A percentile compares a stretch with the other conserved stretches of the same genome.
Evolutionary conservation across 2,888 invertebrate species (phyloP).

Genomic region (Amblyjoppa proteus): DNA sequence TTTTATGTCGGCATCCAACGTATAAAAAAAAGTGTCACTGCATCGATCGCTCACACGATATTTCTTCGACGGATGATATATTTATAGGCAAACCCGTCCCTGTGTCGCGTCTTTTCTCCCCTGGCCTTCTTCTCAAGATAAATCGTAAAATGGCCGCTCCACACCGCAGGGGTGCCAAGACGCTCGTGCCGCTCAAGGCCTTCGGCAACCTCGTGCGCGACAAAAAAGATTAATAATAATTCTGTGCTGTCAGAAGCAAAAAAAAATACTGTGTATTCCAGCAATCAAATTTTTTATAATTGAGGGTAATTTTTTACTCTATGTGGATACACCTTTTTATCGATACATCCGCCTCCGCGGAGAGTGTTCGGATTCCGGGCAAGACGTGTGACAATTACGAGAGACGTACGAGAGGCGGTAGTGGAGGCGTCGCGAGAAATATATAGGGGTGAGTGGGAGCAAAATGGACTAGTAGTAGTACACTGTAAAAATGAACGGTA

Average conservation of each 20-base stretch:
- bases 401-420: conserved; percentile 5
- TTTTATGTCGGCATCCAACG: neutral
- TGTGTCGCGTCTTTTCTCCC: neutral
- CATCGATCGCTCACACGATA: neutral
- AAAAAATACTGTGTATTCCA: too few relatives aligned
- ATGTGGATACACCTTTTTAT: neutral
- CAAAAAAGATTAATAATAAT: neutral
- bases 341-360: too few relatives aligned
- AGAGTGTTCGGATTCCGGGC: neutral
- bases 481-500: too few relatives aligned
- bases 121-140: conserved; percentile 45
- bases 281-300: too few relatives aligned
- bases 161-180: conserved; percentile 9
- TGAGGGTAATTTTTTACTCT: neutral
- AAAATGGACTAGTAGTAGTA: too few relatives aligned
- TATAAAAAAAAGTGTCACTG: neutral
- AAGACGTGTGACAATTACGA: neutral
- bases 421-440: conserved; percentile 3
- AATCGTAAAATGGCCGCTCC: conserved; percentile 24
- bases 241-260: too few relatives aligned
- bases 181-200: conserved; percentile 18
- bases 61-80: conserved; percentile 8
- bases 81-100: conserved; percentile 12
- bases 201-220: conserved; percentile 6
- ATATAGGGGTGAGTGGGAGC: neutral